phyloP scores from a whole-genome alignment of 2,888 invertebrate genomes.

The Mythimna lalbum region DNA sequence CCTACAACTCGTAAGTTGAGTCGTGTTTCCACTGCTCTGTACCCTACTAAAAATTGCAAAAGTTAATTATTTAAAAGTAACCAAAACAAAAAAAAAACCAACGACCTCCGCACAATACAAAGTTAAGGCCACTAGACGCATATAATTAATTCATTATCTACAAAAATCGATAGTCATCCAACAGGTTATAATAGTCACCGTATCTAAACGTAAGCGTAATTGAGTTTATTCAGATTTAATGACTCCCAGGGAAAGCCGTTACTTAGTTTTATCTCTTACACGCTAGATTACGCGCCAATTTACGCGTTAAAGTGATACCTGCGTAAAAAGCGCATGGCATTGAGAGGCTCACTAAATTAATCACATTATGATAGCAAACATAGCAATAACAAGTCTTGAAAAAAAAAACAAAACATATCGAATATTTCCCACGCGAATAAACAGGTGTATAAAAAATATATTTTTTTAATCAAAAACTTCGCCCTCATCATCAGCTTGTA shows the following conservation, averaged over 20 bases:
- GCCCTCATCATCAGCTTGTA: background rate
- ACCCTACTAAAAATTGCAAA: no score
- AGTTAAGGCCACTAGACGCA: conserved; percentile 49
- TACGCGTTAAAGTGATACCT: conserved; percentile 40
- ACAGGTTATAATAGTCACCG: conserved; percentile 44
- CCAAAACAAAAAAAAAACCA: conserved; percentile 5
- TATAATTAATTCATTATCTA: conserved; percentile 56
- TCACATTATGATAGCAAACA: background rate
- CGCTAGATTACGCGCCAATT: conserved; percentile 56
- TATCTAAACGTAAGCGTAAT: conserved; percentile 48
- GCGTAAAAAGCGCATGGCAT: conserved; percentile 14
- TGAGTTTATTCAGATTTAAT: conserved; percentile 64
- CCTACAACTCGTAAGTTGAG: no score
- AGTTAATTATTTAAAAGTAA: background rate
- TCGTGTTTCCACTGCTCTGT: no score
- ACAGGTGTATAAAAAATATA: background rate
- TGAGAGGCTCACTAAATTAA: conserved; percentile 9
- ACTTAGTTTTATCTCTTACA: conserved; percentile 53
- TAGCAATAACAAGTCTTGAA: background rate
- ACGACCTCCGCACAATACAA: conserved; percentile 12
- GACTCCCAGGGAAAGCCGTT: conserved; percentile 61
- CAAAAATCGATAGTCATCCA: conserved; percentile 60
- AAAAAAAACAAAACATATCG: background rate
- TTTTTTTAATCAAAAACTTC: background rate
- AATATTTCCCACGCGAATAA: background rate